Percentiles rank a stretch among this genome's conserved stretches.
Conservation (phyloP, 2,797 vertebrate species). For the Okamejei kenojei region DNA sequence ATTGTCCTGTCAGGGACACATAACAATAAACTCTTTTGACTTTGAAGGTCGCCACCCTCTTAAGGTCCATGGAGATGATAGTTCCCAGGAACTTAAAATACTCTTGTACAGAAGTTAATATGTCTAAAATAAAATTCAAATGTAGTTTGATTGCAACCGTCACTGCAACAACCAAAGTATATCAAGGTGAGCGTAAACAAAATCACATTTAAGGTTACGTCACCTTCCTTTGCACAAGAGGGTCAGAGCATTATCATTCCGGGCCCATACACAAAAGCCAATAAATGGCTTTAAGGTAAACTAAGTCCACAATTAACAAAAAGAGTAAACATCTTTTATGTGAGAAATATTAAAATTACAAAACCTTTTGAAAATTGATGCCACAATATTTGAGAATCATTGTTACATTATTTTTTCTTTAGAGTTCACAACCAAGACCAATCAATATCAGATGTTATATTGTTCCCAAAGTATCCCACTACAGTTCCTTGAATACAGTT, state of each 20-base stretch:
- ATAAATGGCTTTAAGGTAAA: not conserved
- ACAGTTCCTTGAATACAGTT: not conserved
- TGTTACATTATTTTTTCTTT: not conserved
- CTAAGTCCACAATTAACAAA: not conserved
- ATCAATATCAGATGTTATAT: not conserved
- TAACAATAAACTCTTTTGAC: too few relatives aligned
- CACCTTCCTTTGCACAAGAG: not conserved
- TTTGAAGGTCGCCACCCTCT: too few relatives aligned
- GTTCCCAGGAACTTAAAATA: too few relatives aligned
- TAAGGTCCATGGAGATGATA: too few relatives aligned
- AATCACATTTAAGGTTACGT: not conserved
- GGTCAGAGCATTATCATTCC: not conserved
- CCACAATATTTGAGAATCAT: not conserved
- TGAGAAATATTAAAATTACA: not conserved
- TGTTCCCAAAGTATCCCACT: not conserved
- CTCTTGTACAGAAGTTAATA: not conserved
- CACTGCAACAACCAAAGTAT: not conserved
- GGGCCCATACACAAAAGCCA: not conserved
- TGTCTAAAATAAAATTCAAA: not conserved
- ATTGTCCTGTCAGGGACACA: too few relatives aligned
- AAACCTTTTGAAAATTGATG: too few relatives aligned
- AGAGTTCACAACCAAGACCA: not conserved
- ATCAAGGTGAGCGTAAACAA: not conserved
- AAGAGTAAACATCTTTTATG: not conserved
- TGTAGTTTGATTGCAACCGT: not conserved